Evolutionary conservation across 1,140 invertebrate species (phyloP).

Genomic region (Kradibia gibbosae): DNA sequence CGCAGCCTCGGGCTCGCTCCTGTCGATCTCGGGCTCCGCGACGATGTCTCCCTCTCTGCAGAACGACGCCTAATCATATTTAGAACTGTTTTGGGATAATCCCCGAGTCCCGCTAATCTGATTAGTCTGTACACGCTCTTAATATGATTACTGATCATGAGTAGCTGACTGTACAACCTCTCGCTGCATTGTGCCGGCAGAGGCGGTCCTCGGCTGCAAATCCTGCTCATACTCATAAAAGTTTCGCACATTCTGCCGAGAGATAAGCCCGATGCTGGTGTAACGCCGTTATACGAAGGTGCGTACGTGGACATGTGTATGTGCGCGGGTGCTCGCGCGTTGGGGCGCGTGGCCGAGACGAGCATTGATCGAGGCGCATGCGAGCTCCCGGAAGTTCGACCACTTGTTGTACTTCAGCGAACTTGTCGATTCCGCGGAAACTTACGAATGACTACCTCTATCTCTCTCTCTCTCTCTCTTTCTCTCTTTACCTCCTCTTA

Average conservation of each 20-base stretch:
- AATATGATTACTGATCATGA: slow-evolving; percentile 74
- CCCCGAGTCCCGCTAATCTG: slow-evolving; percentile 70
- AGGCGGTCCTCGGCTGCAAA: slow-evolving; percentile 6
- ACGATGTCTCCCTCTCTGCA: slow-evolving; percentile 38
- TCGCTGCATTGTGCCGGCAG: slow-evolving; percentile 32
- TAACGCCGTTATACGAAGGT: background rate
- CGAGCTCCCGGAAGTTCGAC: slow-evolving; percentile 30
- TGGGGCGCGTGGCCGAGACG: background rate
- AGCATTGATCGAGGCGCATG: slow-evolving; percentile 20
- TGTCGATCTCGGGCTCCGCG: background rate
- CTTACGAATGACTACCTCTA: background rate
- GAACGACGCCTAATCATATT: slow-evolving; percentile 74
- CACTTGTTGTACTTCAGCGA: slow-evolving; percentile 41
- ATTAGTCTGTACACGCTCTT: slow-evolving; percentile 73
- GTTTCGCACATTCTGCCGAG: slow-evolving; percentile 62
- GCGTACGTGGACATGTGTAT: background rate
- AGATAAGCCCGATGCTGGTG: slow-evolving; percentile 34
- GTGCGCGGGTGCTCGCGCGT: background rate
- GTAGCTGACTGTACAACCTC: slow-evolving; percentile 67
- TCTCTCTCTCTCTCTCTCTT: no score
- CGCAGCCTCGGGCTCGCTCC: slow-evolving; percentile 22
- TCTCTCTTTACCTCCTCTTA: no score
- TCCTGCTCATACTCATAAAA: slow-evolving; percentile 60
- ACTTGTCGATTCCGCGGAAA: background rate
- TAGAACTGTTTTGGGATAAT: slow-evolving; percentile 74